A percentile compares a stretch with the other conserved stretches of the same genome.
phyloP scores from a whole-genome alignment of 2,113 vertebrate species.

The Sialia sialis region DNA sequence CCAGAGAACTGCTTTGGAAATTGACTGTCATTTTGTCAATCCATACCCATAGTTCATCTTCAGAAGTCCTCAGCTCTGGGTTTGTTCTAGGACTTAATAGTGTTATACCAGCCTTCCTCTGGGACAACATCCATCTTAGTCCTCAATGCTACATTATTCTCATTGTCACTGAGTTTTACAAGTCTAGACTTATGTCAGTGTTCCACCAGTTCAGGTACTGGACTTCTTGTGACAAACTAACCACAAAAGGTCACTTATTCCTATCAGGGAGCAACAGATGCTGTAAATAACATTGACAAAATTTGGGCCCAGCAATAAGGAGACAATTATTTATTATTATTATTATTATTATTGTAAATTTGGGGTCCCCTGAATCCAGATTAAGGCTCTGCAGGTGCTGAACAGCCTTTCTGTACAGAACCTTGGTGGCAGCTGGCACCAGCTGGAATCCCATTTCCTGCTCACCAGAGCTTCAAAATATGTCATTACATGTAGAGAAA shows the following conservation, averaged over 20 bases:
- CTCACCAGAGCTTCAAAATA: constrained; percentile 61
- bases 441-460: constrained; percentile 65
- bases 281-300: background rate
- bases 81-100: background rate
- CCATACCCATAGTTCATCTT: background rate
- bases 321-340: background rate
- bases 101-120: background rate
- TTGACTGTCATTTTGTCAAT: background rate
- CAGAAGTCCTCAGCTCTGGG: background rate
- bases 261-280: background rate
- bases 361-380: background rate
- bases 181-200: background rate
- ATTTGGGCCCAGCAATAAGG: background rate
- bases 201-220: background rate
- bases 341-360: background rate
- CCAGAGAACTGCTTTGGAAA: background rate
- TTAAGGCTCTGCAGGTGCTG: constrained; percentile 44
- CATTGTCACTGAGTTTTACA: background rate
- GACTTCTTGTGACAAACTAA: background rate
- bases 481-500: constrained; percentile 37
- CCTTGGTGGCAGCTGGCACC: constrained; percentile 49
- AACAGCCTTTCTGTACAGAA: constrained; percentile 10
- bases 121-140: background rate
- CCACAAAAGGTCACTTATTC: background rate
- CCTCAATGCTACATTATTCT: background rate